These are phyloP conservation scores for Fratercula arctica DNA, from an alignment of 2,797 vertebrate genomes.

Conservation along the genomic window DNA sequence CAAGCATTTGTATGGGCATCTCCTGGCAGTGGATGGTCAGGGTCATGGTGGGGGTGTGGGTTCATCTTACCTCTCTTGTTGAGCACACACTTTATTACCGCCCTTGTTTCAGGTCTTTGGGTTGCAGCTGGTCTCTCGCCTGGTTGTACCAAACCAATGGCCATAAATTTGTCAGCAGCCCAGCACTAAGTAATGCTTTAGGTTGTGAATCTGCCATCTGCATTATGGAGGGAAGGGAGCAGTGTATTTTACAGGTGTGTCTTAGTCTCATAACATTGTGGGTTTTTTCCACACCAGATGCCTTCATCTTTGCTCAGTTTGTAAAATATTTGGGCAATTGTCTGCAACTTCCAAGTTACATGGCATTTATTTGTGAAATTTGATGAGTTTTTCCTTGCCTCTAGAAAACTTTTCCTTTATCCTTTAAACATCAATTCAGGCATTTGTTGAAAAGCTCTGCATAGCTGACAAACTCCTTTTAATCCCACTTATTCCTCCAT, in stretches of 20 bases:
- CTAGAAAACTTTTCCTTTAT: background rate
- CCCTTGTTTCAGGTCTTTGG: background rate
- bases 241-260: background rate
- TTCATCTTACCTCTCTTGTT: background rate
- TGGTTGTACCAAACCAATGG: background rate
- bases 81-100: background rate
- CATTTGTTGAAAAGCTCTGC: background rate
- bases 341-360: background rate
- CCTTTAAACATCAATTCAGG: background rate
- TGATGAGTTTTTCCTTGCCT: background rate
- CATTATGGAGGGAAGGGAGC: background rate
- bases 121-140: background rate
- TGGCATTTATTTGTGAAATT: background rate
- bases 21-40: background rate
- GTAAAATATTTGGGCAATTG: background rate
- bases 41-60: rapidly evolving
- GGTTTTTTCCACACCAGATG: background rate
- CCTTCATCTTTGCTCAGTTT: background rate
- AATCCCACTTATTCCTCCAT: background rate
- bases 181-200: background rate
- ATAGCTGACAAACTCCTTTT: background rate
- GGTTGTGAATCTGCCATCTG: background rate
- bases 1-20: background rate
- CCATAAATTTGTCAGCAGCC: background rate
- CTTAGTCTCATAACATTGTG: background rate